These are phyloP conservation scores for Muscidifurax raptorellus DNA, from an alignment of 1,140 invertebrate species.

Conservation along the genomic window DNA sequence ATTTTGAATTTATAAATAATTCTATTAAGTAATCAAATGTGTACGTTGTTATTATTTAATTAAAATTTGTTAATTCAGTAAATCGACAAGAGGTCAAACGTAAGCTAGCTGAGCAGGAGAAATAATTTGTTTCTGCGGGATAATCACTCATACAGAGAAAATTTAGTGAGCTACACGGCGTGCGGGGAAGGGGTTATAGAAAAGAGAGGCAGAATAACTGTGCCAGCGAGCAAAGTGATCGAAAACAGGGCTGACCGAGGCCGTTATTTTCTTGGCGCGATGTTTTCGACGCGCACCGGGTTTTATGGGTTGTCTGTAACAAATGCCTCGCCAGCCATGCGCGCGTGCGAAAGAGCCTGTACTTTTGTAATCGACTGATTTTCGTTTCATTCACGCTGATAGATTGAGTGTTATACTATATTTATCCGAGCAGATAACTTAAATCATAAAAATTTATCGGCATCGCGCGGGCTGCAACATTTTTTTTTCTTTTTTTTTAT, in stretches of 20 bases:
- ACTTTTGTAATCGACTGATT: conserved; percentile 29
- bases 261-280: conserved; percentile 27
- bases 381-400: conserved; percentile 18
- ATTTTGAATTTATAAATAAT: too few species aligned
- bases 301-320: conserved; percentile 24
- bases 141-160: not conserved
- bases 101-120: too few species aligned
- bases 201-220: conserved; percentile 2
- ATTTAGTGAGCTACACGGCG: not conserved
- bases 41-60: too few species aligned
- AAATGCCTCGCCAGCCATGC: not conserved
- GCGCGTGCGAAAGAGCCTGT: not conserved
- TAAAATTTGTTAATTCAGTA: too few species aligned
- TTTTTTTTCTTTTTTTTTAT: not conserved
- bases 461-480: not conserved
- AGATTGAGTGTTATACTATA: conserved; percentile 18
- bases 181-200: not conserved
- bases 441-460: conserved; percentile 12
- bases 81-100: too few species aligned
- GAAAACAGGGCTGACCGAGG: conserved; percentile 16
- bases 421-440: conserved; percentile 9
- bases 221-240: conserved; percentile 13
- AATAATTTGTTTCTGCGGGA: too few species aligned
- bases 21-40: too few species aligned
- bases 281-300: conserved; percentile 16